Evolutionary conservation across 2,888 invertebrate species (phyloP).

Genomic region (Volucella bombylans): DNA sequence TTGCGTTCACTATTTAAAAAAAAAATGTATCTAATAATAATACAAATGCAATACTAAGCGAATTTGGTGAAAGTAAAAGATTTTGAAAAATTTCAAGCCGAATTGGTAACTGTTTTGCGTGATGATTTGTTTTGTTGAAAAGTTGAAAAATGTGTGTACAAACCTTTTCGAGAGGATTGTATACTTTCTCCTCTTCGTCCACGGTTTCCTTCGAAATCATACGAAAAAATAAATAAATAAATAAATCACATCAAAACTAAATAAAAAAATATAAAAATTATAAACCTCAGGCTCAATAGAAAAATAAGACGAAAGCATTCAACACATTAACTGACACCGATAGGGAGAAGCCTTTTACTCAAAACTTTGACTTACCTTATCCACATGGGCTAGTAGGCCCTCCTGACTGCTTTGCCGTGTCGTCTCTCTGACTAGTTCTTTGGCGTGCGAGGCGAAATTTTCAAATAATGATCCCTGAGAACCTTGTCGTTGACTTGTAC

Average conservation of each 20-base stretch:
- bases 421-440: constrained; percentile 93
- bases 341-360: not conserved
- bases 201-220: constrained; percentile 78
- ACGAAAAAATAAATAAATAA: constrained; percentile 34
- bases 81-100: constrained; percentile 34
- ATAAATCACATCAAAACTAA: constrained; percentile 75
- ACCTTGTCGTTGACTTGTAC: constrained; percentile 86
- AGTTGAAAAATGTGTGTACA: constrained; percentile 76
- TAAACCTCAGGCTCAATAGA: constrained; percentile 30
- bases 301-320: constrained; percentile 48
- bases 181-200: constrained; percentile 89
- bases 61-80: constrained; percentile 18
- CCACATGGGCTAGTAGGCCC: constrained; percentile 93
- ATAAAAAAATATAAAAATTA: constrained; percentile 77
- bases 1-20: too few species aligned
- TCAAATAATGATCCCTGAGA: constrained; percentile 93
- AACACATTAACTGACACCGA: constrained; percentile 62
- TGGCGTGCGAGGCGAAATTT: constrained; percentile 93
- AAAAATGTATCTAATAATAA: too few species aligned
- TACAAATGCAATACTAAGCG: not conserved
- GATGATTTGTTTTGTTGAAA: constrained; percentile 37
- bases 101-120: constrained; percentile 38
- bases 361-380: constrained; percentile 86
- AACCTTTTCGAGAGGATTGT: constrained; percentile 93
- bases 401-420: constrained; percentile 95